Evolutionary conservation across 2,888 invertebrate species (phyloP).

Genomic region (Himalopsyche kuldschensis): DNA sequence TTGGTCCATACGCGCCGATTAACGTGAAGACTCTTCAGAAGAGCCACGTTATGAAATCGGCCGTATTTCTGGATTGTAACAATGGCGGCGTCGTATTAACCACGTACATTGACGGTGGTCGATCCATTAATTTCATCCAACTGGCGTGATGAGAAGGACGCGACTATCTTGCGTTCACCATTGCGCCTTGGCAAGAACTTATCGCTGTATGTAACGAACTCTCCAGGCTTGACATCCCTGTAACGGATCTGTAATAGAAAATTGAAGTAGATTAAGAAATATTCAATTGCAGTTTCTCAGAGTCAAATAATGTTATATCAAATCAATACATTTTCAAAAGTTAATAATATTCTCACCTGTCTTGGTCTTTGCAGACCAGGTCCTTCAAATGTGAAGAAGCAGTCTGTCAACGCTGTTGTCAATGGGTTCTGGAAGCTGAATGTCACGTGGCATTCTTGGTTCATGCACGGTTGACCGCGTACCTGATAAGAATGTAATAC

Average conservation of each 20-base stretch:
- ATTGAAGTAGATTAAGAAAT: background rate
- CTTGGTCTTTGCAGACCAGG: slow-evolving; percentile 66
- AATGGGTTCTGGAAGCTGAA: slow-evolving; percentile 72
- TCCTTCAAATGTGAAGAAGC: slow-evolving; percentile 71
- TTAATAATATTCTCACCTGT: slow-evolving; percentile 50
- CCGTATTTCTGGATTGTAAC: background rate
- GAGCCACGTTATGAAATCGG: background rate
- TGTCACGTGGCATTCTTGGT: slow-evolving; percentile 58
- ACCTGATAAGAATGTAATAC: slow-evolving; percentile 45
- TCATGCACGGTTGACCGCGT: slow-evolving; percentile 56
- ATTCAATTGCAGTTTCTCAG: too few relatives aligned
- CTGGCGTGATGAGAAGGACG: slow-evolving; percentile 67
- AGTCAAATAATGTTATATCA: too few relatives aligned
- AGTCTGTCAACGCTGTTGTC: slow-evolving; percentile 63
- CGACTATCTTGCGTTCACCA: slow-evolving; percentile 66
- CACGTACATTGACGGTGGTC: slow-evolving; percentile 57
- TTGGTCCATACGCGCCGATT: background rate
- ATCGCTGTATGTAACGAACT: slow-evolving; percentile 64
- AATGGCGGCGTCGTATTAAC: slow-evolving; percentile 44
- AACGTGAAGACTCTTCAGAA: too few relatives aligned
- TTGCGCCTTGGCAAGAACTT: slow-evolving; percentile 61
- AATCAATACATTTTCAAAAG: too few relatives aligned
- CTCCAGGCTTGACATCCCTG: slow-evolving; percentile 66
- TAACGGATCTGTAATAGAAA: slow-evolving; percentile 50
- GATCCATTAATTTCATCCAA: slow-evolving; percentile 67